Evolutionary conservation across 2,888 invertebrate species (phyloP), one percentile per base, ranked within the genome.

Genomic region (Scrobipalpa costella): DNA sequence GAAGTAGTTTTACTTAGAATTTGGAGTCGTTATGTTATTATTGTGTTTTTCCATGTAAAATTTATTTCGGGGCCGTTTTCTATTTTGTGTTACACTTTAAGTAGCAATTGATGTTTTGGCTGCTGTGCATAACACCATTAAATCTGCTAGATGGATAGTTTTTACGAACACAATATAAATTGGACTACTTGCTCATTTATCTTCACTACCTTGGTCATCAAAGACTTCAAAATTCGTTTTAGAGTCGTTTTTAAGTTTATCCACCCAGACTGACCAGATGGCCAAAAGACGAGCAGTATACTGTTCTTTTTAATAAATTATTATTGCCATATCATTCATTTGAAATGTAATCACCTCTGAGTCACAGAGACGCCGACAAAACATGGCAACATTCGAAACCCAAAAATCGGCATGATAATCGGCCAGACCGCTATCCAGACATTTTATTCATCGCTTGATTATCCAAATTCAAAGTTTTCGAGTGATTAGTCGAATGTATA

Each of bases 381-480:
- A 81, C 85, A 85, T 87, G 86, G 81, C 70, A 83, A 69, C 73
- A 78, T 80, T 77, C 72, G 63, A 71, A 73, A 3, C 71, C 67
- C 78, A 76, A 78, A 80, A 82, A 75, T 77, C 79, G 75, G 73
- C 70, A 77, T 71, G 75, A 79, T 81, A 76, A 80, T 79, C 73
- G 71, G 75, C 75, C 70, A 52, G 73, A 64, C 77, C 75, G 80
- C 78, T 78, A 80, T 79, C 78, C 70, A 72, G 72, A 75, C 74
- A 76, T 81, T 78, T 78, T 70, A 81, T 83, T 85, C 79, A 79
- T 83, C 80, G 81, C 74, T 80, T 81, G 80, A 85, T 85, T 85
- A 84, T 79, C 75, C 75, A 79, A 82, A 80, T 86, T 86, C 85
- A 81, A 84, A 83, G 76, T 83, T 83, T 80, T 80, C 75, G 74